phyloP scores from a whole-genome alignment of 1,140 invertebrate species.

The Drosophila mojavensis region DNA sequence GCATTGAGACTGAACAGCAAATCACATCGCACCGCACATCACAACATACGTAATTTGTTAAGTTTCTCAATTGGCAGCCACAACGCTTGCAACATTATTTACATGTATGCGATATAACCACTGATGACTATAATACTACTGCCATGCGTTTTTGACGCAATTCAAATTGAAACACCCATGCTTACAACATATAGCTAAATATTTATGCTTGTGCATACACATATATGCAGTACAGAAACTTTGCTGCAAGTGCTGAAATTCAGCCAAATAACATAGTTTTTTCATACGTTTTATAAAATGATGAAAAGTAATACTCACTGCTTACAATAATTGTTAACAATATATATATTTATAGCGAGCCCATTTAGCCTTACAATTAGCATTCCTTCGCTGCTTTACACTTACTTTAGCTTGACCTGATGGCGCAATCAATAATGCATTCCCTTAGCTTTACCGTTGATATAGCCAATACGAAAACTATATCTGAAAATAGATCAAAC shows the following conservation, averaged over 20 bases:
- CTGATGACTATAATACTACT: conserved; percentile 28
- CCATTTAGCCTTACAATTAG: conserved; percentile 36
- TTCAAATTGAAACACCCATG: conserved; percentile 1
- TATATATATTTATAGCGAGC: conserved; percentile 8
- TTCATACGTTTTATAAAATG: conserved; percentile 28
- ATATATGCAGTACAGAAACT: conserved; percentile 29
- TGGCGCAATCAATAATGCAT: conserved; percentile 52
- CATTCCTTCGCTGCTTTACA: conserved; percentile 50
- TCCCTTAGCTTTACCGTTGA: conserved; percentile 60
- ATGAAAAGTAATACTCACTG: conserved; percentile 21
- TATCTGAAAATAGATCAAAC: conserved; percentile 19
- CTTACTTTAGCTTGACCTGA: conserved; percentile 61
- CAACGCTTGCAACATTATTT: conserved; percentile 11
- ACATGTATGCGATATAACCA: conserved; percentile 8
- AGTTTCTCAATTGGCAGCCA: conserved; percentile 23
- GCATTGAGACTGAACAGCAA: conserved; percentile 62
- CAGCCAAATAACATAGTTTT: conserved; percentile 9
- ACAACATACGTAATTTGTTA: conserved; percentile 57
- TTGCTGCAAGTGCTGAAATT: conserved; percentile 20
- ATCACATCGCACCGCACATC: conserved; percentile 6
- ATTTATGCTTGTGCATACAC: conserved; percentile 19
- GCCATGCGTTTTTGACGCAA: conserved; percentile 28
- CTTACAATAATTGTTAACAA: conserved; percentile 13
- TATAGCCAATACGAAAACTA: conserved; percentile 16
- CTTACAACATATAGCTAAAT: conserved; percentile 19